Evolutionary conservation across 2,888 invertebrate species (phyloP).

Genomic region (Dicranocentrus wangi): DNA sequence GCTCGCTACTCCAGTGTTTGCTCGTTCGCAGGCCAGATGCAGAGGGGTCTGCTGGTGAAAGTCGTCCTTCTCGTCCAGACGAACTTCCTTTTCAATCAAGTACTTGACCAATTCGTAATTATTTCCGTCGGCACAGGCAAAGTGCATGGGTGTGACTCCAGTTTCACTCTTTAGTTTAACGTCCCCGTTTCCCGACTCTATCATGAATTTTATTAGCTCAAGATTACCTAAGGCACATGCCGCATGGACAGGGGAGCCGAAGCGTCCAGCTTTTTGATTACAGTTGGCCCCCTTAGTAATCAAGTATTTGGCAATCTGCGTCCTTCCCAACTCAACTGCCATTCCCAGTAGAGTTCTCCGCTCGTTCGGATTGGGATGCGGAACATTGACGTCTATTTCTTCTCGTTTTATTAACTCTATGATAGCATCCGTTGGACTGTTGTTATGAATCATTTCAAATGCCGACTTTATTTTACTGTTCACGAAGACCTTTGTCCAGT

Average conservation of each 20-base stretch:
- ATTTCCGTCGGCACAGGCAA: background rate
- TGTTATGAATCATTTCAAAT: background rate
- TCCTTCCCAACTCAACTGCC: background rate
- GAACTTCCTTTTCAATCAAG: background rate
- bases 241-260: background rate
- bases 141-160: background rate
- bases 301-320: background rate
- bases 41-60: background rate
- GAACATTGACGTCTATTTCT: background rate
- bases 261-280: background rate
- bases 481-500: too few relatives aligned
- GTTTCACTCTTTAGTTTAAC: background rate
- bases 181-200: background rate
- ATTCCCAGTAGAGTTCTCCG: background rate
- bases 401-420: background rate
- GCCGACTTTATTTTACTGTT: too few relatives aligned
- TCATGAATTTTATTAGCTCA: background rate
- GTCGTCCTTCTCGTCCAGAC: background rate
- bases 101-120: background rate
- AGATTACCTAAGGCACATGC: background rate
- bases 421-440: background rate
- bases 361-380: slow-evolving; percentile 2
- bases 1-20: background rate
- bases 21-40: background rate
- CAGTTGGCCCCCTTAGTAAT: background rate